Evolutionary conservation across 2,113 vertebrate species (phyloP).

Genomic region (Herpetotheres cachinnans): DNA sequence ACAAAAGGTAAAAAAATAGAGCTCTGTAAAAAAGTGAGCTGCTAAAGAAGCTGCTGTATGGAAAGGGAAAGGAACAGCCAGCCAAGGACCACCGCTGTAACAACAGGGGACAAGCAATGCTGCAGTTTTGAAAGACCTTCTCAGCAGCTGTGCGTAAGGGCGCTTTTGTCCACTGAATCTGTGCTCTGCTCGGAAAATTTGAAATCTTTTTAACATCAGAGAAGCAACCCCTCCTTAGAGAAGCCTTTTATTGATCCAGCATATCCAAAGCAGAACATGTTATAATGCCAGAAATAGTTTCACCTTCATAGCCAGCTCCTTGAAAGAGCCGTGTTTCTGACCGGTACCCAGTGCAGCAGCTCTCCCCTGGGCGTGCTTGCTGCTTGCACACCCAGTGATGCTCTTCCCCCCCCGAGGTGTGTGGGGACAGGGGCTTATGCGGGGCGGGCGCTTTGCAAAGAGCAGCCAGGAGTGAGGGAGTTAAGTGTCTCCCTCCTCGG

Average conservation of each 20-base stretch:
- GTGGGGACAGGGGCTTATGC: accelerated
- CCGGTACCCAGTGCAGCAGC: accelerated
- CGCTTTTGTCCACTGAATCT: background rate
- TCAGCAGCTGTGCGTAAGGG: background rate
- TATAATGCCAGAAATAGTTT: background rate
- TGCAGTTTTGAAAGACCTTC: background rate
- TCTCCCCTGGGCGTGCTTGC: background rate
- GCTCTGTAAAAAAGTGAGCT: background rate
- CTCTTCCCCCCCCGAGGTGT: accelerated
- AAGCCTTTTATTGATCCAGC: background rate
- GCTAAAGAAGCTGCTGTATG: background rate
- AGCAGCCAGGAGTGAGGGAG: background rate
- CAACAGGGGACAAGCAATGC: background rate
- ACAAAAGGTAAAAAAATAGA: background rate
- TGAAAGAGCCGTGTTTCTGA: accelerated
- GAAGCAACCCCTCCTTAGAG: background rate
- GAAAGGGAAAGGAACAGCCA: background rate
- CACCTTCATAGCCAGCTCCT: background rate
- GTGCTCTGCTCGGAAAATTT: constrained; percentile 11
- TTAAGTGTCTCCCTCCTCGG: background rate
- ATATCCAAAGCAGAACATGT: background rate
- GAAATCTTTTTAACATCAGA: background rate
- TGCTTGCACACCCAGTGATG: background rate
- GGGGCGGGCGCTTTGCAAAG: accelerated
- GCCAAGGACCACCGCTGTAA: background rate